Evolutionary conservation across 1,140 invertebrate species (phyloP).

Genomic region (Ruditapes philippinarum): DNA sequence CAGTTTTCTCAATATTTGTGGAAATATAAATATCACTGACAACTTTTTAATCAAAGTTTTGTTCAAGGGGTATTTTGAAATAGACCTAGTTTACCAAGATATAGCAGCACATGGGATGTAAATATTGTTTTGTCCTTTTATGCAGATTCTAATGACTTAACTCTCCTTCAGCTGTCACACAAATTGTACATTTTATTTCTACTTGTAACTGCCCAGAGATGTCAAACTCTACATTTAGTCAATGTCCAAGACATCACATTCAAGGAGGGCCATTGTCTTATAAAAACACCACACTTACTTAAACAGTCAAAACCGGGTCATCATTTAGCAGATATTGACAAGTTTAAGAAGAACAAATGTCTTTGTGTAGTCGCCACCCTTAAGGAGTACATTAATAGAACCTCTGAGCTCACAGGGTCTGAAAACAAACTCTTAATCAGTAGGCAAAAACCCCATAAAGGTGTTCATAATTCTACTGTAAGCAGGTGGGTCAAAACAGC

Average conservation of each 20-base stretch:
- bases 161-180: not conserved
- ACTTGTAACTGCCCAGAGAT: too few species aligned
- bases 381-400: not conserved
- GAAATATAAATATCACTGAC: too few species aligned
- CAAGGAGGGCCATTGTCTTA: not conserved
- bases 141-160: not conserved
- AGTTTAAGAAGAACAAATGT: not conserved
- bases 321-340: not conserved
- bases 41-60: not conserved
- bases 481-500: conserved; percentile 1
- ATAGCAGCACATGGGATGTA: not conserved
- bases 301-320: conserved; percentile 10
- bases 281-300: not conserved
- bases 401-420: too few species aligned
- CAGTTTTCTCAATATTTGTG: too few species aligned
- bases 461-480: not conserved
- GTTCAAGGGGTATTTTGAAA: not conserved
- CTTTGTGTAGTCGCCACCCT: not conserved
- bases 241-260: conserved; percentile 13
- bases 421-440: conserved; percentile 7
- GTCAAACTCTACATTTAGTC: conserved; percentile 15
- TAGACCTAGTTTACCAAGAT: not conserved
- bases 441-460: conserved; percentile 23
- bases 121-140: not conserved
- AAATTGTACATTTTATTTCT: conserved; percentile 15